Evolutionary conservation across 2,113 vertebrate genomes (phyloP).

Genomic region (Centropus bengalensis): DNA sequence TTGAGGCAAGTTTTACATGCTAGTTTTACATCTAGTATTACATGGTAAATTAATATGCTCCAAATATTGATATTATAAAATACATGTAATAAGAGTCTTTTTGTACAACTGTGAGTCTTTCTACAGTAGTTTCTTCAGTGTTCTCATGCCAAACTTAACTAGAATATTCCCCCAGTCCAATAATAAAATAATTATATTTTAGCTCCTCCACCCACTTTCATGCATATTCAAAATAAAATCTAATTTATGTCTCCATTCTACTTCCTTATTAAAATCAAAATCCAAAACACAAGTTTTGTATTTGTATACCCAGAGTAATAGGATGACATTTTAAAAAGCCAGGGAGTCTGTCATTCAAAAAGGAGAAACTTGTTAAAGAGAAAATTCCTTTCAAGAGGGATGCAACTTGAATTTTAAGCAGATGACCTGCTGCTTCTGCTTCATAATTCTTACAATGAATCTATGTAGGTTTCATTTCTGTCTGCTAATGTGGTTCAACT

Average conservation of each 20-base stretch:
- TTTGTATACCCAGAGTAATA: background rate
- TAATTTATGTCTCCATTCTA: background rate
- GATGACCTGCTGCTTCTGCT: background rate
- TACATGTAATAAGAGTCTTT: background rate
- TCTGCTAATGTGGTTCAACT: constrained; percentile 1
- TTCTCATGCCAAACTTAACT: background rate
- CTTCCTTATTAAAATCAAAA: background rate
- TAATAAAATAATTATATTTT: background rate
- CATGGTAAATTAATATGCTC: background rate
- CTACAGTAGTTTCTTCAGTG: background rate
- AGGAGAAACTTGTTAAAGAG: background rate
- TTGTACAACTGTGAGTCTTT: background rate
- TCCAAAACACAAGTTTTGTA: background rate
- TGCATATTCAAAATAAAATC: background rate
- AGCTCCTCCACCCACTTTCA: background rate
- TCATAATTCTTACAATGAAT: background rate
- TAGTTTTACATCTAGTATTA: too few species aligned
- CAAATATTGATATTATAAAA: background rate
- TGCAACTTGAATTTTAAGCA: background rate
- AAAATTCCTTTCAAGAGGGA: background rate
- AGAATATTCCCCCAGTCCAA: background rate
- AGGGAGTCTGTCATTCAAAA: background rate
- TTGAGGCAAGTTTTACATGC: background rate
- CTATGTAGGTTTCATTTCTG: background rate
- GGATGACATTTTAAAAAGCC: background rate